Evolutionary conservation across 2,113 vertebrate species (phyloP).

Genomic region (Promerops cafer): DNA sequence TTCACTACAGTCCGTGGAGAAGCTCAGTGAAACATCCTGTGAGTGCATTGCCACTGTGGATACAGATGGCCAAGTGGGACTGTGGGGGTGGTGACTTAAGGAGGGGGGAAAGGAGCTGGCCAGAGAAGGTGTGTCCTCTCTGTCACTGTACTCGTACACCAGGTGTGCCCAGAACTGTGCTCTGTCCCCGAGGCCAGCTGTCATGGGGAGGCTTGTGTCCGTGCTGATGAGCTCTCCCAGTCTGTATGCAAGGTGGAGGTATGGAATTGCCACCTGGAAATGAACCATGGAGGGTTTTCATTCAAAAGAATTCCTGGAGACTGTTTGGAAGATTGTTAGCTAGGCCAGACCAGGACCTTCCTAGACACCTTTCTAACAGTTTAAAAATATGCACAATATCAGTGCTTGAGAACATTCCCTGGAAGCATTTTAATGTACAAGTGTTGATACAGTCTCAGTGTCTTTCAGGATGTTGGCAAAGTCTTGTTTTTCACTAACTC

Average conservation of each 20-base stretch:
- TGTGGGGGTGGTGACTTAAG: neutral
- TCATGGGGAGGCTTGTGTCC: neutral
- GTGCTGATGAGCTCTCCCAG: neutral
- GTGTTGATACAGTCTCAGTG: neutral
- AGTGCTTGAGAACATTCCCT: neutral
- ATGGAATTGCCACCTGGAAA: neutral
- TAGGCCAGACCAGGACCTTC: neutral
- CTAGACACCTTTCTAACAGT: neutral
- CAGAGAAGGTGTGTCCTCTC: neutral
- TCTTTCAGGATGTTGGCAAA: neutral
- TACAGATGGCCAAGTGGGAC: neutral
- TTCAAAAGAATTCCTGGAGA: neutral
- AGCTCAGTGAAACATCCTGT: neutral
- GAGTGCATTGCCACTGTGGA: neutral
- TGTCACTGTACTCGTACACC: neutral
- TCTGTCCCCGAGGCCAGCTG: neutral
- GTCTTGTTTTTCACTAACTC: neutral
- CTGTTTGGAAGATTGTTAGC: neutral
- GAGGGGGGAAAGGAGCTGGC: neutral
- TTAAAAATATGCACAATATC: neutral
- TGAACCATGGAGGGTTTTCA: neutral
- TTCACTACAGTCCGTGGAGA: neutral
- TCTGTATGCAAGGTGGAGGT: neutral
- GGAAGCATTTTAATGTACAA: neutral
- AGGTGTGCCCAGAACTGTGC: rapidly evolving